Evolutionary conservation across 2,113 vertebrate genomes (phyloP).

Genomic region (sheep (Ovis aries)): DNA sequence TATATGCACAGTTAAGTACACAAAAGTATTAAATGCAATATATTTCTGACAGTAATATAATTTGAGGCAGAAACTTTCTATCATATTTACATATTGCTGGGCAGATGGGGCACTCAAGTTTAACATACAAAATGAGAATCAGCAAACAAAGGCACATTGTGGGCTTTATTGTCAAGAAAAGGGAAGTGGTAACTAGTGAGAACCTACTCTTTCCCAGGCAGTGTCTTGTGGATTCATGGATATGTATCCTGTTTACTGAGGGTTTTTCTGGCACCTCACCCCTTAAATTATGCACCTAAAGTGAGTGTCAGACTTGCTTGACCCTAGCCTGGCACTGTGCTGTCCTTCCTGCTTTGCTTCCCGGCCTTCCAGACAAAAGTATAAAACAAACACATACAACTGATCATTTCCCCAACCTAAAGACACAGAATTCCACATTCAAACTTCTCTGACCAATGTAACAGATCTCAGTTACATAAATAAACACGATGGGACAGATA

Average conservation of each 20-base stretch:
- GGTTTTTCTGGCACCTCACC: rapidly evolving
- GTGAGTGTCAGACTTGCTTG: neutral
- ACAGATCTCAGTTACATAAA: neutral
- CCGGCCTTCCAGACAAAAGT: neutral
- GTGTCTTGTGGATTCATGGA: neutral
- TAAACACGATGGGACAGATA: neutral
- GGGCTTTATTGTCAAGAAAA: neutral
- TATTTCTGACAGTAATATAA: conserved; percentile 47
- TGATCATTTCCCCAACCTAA: neutral
- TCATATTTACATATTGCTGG: conserved; percentile 45
- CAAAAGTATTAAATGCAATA: conserved; percentile 27
- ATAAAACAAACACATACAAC: neutral
- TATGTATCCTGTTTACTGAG: neutral
- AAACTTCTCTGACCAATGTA: neutral
- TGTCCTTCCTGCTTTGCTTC: neutral
- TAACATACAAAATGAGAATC: neutral
- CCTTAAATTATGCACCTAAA: neutral
- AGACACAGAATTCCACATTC: neutral
- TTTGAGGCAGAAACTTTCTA: conserved; percentile 54
- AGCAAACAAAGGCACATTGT: neutral
- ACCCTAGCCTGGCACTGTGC: neutral
- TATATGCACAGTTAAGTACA: conserved; percentile 63
- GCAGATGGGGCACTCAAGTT: conserved; percentile 16
- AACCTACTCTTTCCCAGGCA: neutral
- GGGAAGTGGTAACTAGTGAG: neutral